Conservation (phyloP, 2,113 vertebrate genomes). For the Pangasianodon gigas region DNA sequence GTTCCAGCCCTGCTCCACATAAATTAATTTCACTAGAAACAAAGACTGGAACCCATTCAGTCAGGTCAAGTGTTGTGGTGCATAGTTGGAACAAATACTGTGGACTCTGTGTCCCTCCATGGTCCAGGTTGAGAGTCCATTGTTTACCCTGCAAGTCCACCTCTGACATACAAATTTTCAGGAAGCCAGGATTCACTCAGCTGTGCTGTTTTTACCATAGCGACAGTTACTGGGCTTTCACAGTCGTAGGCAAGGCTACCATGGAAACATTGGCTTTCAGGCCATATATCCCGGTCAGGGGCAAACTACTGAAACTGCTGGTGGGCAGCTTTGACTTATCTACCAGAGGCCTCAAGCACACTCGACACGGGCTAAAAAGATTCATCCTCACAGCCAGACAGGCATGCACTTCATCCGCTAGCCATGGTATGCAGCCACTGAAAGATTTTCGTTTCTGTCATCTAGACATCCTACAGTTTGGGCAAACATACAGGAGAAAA, state of each 20-base stretch:
- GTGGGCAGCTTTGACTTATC: constrained; percentile 29
- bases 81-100: constrained; percentile 35
- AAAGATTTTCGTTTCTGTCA: constrained; percentile 40
- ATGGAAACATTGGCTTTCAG: constrained; percentile 38
- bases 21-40: constrained; percentile 22
- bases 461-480: constrained; percentile 36
- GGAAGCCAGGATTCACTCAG: constrained; percentile 4
- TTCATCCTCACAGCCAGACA: constrained; percentile 21
- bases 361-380: constrained; percentile 8
- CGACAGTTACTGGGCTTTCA: constrained; percentile 28
- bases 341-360: constrained; percentile 39
- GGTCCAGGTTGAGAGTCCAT: constrained; percentile 6
- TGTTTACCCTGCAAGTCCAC: not conserved
- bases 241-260: constrained; percentile 29
- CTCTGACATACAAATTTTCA: not conserved
- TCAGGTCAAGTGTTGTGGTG: constrained; percentile 30
- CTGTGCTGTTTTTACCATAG: constrained; percentile 25
- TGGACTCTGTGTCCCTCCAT: constrained; percentile 9
- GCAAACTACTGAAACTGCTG: constrained; percentile 22
- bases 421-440: constrained; percentile 30
- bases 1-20: constrained; percentile 34
- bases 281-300: constrained; percentile 44
- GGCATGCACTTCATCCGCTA: constrained; percentile 5
- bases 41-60: not conserved
- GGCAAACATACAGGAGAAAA: constrained; percentile 24